phyloP scores from a whole-genome alignment of 2,888 invertebrate genomes.

The Andrena flavipes region DNA sequence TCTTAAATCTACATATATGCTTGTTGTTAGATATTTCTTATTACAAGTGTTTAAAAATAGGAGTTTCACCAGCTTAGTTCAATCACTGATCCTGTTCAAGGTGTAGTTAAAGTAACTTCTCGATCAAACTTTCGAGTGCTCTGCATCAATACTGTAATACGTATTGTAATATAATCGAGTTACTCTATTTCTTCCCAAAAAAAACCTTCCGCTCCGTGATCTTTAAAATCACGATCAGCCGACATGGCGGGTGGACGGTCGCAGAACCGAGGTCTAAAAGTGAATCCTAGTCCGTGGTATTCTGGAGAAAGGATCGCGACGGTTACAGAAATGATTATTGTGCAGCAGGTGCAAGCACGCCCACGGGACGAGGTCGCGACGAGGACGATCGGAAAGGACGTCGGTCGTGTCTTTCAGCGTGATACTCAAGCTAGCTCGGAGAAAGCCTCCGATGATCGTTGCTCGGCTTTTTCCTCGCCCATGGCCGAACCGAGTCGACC shows the following conservation, averaged over 20 bases:
- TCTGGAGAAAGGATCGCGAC: constrained; percentile 14
- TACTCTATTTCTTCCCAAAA: not conserved
- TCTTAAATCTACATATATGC: not conserved
- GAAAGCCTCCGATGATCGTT: constrained; percentile 51
- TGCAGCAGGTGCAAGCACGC: constrained; percentile 60
- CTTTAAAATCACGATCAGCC: not conserved
- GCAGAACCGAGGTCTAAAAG: constrained; percentile 7
- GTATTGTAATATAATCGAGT: constrained; percentile 7
- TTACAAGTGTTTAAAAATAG: too few relatives aligned
- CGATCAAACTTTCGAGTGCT: too few relatives aligned
- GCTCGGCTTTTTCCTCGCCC: constrained; percentile 44
- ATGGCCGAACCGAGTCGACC: constrained; percentile 39
- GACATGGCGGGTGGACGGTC: not conserved
- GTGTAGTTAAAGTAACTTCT: too few relatives aligned
- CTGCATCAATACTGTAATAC: too few relatives aligned
- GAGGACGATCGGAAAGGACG: constrained; percentile 67
- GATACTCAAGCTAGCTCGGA: constrained; percentile 36
- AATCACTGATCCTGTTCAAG: too few relatives aligned
- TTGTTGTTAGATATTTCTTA: too few relatives aligned
- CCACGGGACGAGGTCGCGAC: constrained; percentile 65
- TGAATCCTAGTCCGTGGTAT: constrained; percentile 5
- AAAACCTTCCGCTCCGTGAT: not conserved
- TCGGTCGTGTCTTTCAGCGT: constrained; percentile 25
- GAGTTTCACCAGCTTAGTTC: too few relatives aligned
- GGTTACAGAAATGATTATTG: constrained; percentile 18